Conservation (phyloP, 2,888 invertebrate species). For the Pachycephus smyrnensis region DNA sequence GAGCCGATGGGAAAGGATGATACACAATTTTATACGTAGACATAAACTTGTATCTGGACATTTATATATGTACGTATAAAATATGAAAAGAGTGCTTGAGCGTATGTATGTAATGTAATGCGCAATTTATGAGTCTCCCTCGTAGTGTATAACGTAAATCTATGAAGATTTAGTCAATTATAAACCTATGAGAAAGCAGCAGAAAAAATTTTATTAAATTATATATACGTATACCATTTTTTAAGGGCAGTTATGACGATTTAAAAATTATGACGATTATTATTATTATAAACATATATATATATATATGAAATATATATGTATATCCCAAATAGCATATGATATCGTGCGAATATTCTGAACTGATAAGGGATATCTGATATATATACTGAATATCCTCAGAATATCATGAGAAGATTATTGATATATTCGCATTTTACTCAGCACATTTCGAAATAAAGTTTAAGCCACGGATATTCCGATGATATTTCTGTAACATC, state of each 20-base stretch:
- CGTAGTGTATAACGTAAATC: constrained; percentile 35
- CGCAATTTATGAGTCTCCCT: not conserved
- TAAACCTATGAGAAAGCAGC: constrained; percentile 45
- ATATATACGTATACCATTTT: constrained; percentile 24
- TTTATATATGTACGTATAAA: constrained; percentile 3
- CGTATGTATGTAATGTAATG: not conserved
- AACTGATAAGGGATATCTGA: not conserved
- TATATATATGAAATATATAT: not conserved
- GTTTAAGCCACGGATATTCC: not conserved
- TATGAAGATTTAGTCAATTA: constrained; percentile 57
- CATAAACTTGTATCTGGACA: not conserved
- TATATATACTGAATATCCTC: not conserved
- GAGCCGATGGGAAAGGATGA: not conserved
- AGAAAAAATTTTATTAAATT: constrained; percentile 42
- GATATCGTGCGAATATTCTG: not conserved
- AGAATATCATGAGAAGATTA: not conserved
- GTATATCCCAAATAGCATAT: not conserved
- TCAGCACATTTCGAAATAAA: not conserved
- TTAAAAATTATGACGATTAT: constrained; percentile 8
- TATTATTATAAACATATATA: constrained; percentile 2
- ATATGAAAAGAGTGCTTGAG: not conserved
- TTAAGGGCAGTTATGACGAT: constrained; percentile 18
- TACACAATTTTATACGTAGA: not conserved
- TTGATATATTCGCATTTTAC: not conserved
- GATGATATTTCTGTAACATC: not conserved